phyloP scores from a whole-genome alignment of 2,113 vertebrate species.

The Microtus pennsylvanicus region DNA sequence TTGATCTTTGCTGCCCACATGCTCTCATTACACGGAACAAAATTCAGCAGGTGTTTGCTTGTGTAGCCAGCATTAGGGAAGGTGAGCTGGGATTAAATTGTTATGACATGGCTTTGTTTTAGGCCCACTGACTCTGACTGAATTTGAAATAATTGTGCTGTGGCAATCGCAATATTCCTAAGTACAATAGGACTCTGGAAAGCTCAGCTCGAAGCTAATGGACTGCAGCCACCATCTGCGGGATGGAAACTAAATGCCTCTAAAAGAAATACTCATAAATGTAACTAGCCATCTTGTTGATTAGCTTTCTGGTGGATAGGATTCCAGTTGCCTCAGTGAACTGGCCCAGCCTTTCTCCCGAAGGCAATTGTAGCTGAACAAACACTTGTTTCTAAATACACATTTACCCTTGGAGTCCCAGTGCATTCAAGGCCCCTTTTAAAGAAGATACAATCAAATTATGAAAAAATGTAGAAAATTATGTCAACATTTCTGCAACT shows the following conservation, averaged over 20 bases:
- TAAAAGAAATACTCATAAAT: constrained; percentile 74
- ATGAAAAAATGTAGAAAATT: constrained; percentile 69
- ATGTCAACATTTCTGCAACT: constrained; percentile 56
- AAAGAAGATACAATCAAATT: constrained; percentile 63
- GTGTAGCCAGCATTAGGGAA: constrained; percentile 73
- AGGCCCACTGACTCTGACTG: constrained; percentile 60
- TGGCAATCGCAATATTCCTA: constrained; percentile 76
- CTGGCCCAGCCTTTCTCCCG: constrained; percentile 13
- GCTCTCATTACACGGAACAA: constrained; percentile 60
- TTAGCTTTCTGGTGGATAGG: constrained; percentile 73
- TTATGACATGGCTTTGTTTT: constrained; percentile 73
- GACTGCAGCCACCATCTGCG: constrained; percentile 79
- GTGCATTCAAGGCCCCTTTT: constrained; percentile 19
- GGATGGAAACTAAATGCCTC: constrained; percentile 74
- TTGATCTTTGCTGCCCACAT: constrained; percentile 70
- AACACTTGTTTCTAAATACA: constrained; percentile 44
- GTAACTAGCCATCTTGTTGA: constrained; percentile 77
- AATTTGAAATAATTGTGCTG: constrained; percentile 74
- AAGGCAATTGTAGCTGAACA: constrained; percentile 41
- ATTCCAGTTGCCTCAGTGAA: constrained; percentile 58
- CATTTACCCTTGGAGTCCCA: constrained; percentile 64
- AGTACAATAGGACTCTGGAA: constrained; percentile 75
- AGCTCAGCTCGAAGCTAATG: constrained; percentile 76
- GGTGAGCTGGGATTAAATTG: constrained; percentile 79
- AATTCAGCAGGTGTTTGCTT: constrained; percentile 79